A percentile compares a stretch with the other conserved stretches of the same genome.
Evolutionary conservation across 2,888 invertebrate genomes (phyloP).

Genomic region (Acronicta leporina): DNA sequence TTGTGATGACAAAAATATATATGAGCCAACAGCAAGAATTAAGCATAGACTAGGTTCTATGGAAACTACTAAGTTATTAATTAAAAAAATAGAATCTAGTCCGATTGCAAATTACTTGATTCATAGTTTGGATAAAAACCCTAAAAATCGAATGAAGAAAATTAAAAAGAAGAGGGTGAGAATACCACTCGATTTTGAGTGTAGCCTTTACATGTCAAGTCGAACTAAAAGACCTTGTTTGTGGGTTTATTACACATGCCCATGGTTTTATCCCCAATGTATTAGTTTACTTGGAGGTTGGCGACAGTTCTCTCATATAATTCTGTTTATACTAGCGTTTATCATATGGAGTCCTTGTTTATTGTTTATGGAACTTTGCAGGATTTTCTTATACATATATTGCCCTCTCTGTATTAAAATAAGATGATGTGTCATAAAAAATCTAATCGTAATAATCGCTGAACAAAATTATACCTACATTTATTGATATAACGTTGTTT

Average conservation of each 20-base stretch:
- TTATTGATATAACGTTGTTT: neutral
- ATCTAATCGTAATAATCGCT: conserved; percentile 2
- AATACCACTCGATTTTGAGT: conserved; percentile 4
- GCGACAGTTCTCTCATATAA: conserved; percentile 9
- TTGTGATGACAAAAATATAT: conserved; percentile 14
- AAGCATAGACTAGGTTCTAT: conserved; percentile 15
- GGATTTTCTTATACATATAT: conserved; percentile 1
- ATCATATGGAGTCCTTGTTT: conserved; percentile 40
- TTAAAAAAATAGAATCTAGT: conserved; percentile 6
- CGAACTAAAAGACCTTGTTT: conserved; percentile 26
- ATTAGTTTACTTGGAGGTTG: conserved; percentile 17
- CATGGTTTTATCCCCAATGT: conserved; percentile 35
- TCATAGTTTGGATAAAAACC: conserved; percentile 3
- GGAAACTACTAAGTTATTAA: conserved; percentile 2
- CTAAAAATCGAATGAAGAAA: conserved; percentile 3
- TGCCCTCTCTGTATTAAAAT: conserved; percentile 7
- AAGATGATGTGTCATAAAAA: neutral
- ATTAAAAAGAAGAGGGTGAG: conserved; percentile 7
- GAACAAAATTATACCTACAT: conserved; percentile 1
- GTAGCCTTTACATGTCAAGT: conserved; percentile 1
- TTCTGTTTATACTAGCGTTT: conserved; percentile 33
- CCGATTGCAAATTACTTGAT: conserved; percentile 2
- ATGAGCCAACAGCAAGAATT: conserved; percentile 23
- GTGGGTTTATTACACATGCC: conserved; percentile 17
- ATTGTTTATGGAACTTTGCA: conserved; percentile 18